phyloP scores from a whole-genome alignment of 2,797 vertebrate species.

The Sebastes kiyomatsui region DNA sequence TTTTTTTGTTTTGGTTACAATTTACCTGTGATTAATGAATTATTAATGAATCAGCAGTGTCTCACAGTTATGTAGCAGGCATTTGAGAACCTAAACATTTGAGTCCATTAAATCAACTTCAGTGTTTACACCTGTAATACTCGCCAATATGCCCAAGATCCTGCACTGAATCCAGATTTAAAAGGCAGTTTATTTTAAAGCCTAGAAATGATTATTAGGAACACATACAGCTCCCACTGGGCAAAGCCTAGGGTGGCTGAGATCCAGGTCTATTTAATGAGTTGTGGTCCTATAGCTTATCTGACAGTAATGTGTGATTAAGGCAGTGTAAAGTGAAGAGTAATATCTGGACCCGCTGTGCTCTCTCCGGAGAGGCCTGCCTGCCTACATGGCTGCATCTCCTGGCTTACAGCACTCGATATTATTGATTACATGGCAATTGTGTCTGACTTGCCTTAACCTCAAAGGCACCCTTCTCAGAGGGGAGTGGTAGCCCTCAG shows the following conservation, averaged over 20 bases:
- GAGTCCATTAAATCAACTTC: background rate
- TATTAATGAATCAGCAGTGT: background rate
- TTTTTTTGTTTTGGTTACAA: background rate
- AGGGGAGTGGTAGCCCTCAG: slow-evolving; percentile 36
- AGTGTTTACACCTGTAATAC: slow-evolving; percentile 6
- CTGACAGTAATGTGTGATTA: slow-evolving; percentile 68
- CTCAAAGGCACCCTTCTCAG: slow-evolving; percentile 56
- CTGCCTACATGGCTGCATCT: slow-evolving; percentile 50
- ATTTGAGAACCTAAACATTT: background rate
- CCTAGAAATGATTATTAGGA: slow-evolving; percentile 3
- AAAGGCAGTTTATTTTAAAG: slow-evolving; percentile 6
- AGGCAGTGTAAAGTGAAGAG: slow-evolving; percentile 57
- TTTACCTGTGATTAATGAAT: background rate
- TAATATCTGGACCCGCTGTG: slow-evolving; percentile 53
- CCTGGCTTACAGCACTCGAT: slow-evolving; percentile 59
- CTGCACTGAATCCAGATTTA: background rate
- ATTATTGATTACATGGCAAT: slow-evolving; percentile 80
- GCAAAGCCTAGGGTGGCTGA: slow-evolving; percentile 18
- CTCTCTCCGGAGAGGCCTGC: slow-evolving; percentile 31
- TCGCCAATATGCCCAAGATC: background rate
- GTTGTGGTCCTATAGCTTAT: slow-evolving; percentile 39
- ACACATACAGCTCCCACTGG: slow-evolving; percentile 18
- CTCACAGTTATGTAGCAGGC: background rate
- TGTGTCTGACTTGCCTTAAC: slow-evolving; percentile 78
- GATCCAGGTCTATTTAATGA: slow-evolving; percentile 55